Conservation (phyloP, 2,113 vertebrate genomes). For the Perca flavescens region DNA sequence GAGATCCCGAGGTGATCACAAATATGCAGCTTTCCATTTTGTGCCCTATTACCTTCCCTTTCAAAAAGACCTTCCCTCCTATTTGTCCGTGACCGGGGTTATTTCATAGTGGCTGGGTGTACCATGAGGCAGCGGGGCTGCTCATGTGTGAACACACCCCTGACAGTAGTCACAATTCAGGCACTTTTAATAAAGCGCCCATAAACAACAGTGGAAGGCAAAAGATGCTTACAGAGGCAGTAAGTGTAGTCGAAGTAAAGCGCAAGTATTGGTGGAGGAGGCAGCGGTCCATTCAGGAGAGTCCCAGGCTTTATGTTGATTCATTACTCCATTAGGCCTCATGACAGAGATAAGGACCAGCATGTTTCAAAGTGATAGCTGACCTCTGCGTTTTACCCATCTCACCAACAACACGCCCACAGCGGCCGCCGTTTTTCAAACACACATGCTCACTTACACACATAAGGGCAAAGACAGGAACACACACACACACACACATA, state of each 20-base stretch:
- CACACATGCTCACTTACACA: constrained; percentile 34
- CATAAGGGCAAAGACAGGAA: neutral
- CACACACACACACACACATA: constrained; percentile 19
- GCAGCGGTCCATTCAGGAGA: constrained; percentile 71
- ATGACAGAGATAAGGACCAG: constrained; percentile 83
- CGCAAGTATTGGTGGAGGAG: constrained; percentile 63
- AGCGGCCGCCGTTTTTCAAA: constrained; percentile 53
- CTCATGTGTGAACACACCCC: constrained; percentile 72
- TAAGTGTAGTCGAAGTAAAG: constrained; percentile 65
- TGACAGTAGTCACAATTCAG: constrained; percentile 72
- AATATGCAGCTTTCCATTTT: constrained; percentile 15
- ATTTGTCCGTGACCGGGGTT: constrained; percentile 37
- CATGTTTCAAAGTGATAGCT: constrained; percentile 85
- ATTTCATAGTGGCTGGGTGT: constrained; percentile 51
- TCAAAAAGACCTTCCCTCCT: constrained; percentile 20
- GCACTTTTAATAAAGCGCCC: constrained; percentile 54
- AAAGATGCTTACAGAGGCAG: constrained; percentile 78
- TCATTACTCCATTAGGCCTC: constrained; percentile 83
- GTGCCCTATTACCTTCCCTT: constrained; percentile 29
- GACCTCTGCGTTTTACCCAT: constrained; percentile 81
- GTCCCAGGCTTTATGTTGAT: constrained; percentile 76
- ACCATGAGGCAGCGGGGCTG: constrained; percentile 8
- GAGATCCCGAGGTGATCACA: constrained; percentile 47
- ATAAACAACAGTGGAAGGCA: constrained; percentile 69
- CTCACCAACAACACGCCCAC: constrained; percentile 45